Conservation (phyloP, 2,797 vertebrate genomes). For the Lycodopsis pacificus region DNA sequence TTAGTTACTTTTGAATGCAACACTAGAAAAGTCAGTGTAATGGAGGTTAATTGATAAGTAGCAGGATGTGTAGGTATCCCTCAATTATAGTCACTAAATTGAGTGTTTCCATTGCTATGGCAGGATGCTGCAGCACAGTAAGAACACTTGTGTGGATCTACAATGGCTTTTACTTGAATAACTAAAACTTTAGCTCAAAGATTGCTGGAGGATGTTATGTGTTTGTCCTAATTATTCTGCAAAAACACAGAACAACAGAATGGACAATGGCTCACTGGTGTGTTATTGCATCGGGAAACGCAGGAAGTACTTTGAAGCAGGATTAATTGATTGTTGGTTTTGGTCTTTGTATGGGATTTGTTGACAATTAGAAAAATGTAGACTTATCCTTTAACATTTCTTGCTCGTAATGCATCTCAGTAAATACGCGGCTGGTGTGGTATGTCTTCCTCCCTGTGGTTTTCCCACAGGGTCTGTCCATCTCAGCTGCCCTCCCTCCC, state of each 20-base stretch:
- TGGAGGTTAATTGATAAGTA: neutral
- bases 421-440: slow-evolving; percentile 53
- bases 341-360: neutral
- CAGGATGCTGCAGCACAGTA: neutral
- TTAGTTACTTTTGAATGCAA: neutral
- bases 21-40: neutral
- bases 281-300: neutral
- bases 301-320: neutral
- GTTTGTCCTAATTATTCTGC: neutral
- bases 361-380: neutral
- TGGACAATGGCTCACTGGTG: neutral
- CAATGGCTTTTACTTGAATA: neutral
- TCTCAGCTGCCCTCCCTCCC: slow-evolving; percentile 42
- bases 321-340: neutral
- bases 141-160: neutral
- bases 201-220: neutral
- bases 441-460: slow-evolving; percentile 59
- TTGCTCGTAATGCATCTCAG: neutral
- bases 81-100: neutral
- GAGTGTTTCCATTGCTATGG: neutral
- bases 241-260: neutral
- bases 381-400: too few relatives aligned
- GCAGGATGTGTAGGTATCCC: neutral
- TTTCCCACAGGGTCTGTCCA: slow-evolving; percentile 68
- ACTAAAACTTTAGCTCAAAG: neutral